Evolutionary conservation across 2,113 vertebrate species (phyloP).

Genomic region (Carassius carassius): DNA sequence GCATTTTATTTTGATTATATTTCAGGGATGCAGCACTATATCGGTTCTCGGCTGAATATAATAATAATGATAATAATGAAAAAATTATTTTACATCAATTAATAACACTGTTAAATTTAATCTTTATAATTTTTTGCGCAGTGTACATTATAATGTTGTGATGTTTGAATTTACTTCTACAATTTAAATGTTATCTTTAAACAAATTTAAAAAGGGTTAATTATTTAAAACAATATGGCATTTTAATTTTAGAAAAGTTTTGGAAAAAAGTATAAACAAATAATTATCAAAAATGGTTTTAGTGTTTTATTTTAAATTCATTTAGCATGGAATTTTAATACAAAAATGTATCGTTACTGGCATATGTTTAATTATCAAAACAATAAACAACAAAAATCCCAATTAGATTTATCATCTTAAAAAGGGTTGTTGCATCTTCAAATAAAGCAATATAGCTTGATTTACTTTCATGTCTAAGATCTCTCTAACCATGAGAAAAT

Average conservation of each 20-base stretch:
- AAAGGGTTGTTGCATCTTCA: background rate
- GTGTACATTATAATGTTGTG: background rate
- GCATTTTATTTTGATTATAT: no score
- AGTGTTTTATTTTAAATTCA: background rate
- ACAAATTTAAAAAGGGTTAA: background rate
- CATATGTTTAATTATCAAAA: background rate
- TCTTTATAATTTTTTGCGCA: background rate
- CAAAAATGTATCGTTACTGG: background rate
- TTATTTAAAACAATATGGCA: background rate
- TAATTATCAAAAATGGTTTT: background rate
- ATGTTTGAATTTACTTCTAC: background rate
- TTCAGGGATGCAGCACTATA: no score
- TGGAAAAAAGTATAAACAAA: no score
- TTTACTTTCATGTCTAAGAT: background rate
- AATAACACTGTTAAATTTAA: background rate
- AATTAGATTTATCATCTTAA: background rate
- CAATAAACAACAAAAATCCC: background rate
- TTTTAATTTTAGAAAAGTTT: background rate
- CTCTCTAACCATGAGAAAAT: background rate
- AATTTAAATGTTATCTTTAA: background rate
- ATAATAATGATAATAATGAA: no score
- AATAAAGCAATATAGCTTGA: background rate
- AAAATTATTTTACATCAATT: background rate
- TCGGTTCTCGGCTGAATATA: no score
- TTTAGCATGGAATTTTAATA: background rate